phyloP scores from a whole-genome alignment of 2,113 vertebrate species.

The Xiphophorus couchianus region DNA sequence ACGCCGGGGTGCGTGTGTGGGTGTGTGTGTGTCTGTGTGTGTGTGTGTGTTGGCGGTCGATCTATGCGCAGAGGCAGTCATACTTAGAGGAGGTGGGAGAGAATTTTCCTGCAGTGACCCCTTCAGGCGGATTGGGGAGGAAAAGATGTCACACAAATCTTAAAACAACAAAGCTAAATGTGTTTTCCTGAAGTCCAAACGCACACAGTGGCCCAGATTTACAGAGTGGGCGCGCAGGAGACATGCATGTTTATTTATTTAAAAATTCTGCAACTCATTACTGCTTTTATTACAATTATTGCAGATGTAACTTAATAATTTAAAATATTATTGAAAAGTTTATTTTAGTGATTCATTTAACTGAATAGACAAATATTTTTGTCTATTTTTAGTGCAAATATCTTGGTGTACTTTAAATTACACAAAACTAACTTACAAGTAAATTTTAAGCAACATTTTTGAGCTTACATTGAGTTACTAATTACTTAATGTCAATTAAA shows the following conservation, averaged over 20 bases:
- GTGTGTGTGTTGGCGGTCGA: conserved; percentile 31
- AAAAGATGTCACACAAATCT: conserved; percentile 59
- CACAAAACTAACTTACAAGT: no score
- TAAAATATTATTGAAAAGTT: neutral
- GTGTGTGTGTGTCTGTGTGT: conserved; percentile 46
- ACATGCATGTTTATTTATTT: neutral
- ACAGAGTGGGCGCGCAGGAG: neutral
- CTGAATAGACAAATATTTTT: no score
- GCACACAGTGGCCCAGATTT: neutral
- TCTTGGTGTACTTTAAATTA: no score
- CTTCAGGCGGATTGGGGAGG: conserved; percentile 40
- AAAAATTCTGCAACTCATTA: neutral
- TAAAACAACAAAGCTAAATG: conserved; percentile 40
- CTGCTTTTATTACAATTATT: neutral
- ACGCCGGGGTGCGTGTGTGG: conserved; percentile 47
- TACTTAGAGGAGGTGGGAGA: conserved; percentile 14
- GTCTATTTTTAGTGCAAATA: no score
- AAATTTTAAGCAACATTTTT: no score
- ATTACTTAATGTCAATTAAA: no score
- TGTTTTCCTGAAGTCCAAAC: conserved; percentile 42
- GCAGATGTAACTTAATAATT: neutral
- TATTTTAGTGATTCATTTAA: neutral
- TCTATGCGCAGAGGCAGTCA: conserved; percentile 10
- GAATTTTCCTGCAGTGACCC: conserved; percentile 50
- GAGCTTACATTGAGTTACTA: no score